Evolutionary conservation across 2,797 vertebrate species (phyloP).

Genomic region (Micrastur ruficollis): DNA sequence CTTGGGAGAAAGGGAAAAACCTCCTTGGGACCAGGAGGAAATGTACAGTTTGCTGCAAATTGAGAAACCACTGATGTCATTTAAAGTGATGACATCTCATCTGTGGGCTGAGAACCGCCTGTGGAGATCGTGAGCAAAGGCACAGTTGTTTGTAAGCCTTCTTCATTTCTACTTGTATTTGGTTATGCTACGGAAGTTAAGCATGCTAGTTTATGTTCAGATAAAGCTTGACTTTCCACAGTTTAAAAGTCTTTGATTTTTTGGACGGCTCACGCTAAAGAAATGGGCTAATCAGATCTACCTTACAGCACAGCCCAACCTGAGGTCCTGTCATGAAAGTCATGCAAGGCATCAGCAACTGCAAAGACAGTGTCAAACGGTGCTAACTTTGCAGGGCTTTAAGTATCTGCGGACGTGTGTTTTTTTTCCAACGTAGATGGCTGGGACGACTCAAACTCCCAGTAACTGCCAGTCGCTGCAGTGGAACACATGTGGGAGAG

Average conservation of each 20-base stretch:
- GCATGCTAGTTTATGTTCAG: background rate
- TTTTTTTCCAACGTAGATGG: background rate
- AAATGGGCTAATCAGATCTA: background rate
- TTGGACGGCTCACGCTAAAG: background rate
- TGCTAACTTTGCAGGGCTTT: background rate
- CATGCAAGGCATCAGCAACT: background rate
- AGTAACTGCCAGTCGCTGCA: background rate
- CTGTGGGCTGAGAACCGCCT: background rate
- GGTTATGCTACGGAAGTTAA: background rate
- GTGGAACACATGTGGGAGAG: background rate
- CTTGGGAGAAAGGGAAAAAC: background rate
- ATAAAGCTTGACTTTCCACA: background rate
- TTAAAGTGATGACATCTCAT: background rate
- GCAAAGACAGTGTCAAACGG: fast-evolving
- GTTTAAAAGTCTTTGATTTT: background rate
- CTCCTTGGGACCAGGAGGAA: background rate
- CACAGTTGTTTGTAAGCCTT: background rate
- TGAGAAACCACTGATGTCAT: background rate
- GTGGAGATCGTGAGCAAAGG: background rate
- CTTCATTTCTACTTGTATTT: background rate
- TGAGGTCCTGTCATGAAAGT: background rate
- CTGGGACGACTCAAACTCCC: background rate
- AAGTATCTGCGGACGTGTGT: background rate
- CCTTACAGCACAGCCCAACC: background rate
- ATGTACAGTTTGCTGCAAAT: background rate